A percentile compares a stretch with the other conserved stretches of the same genome.
Evolutionary conservation across 2,113 vertebrate species (phyloP).

Genomic region (Aspiorhynchus laticeps): DNA sequence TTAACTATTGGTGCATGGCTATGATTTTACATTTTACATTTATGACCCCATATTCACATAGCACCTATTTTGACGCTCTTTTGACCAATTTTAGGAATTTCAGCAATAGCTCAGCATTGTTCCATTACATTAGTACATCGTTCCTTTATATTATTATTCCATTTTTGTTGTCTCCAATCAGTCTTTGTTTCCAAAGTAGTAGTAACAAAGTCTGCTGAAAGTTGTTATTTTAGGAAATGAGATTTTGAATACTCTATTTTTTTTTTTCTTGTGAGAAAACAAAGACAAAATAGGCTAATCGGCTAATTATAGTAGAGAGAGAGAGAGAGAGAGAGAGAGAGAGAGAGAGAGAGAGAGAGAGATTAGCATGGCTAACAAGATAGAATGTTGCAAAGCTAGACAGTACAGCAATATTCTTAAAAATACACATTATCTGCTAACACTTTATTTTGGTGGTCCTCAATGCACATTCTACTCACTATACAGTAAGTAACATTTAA

Average conservation of each 20-base stretch:
- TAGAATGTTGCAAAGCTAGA: not conserved
- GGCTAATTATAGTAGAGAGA: not conserved
- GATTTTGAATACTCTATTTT: not conserved
- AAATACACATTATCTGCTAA: not conserved
- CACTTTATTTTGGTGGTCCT: too few relatives aligned
- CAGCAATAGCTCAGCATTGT: not conserved
- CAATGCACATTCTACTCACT: too few relatives aligned
- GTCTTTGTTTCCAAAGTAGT: not conserved
- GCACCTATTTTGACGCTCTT: not conserved
- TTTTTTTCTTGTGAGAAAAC: conserved; percentile 15
- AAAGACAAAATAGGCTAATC: conserved; percentile 37
- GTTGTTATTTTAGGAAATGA: conserved; percentile 9
- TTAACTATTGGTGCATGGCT: not conserved
- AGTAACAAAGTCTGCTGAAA: conserved; percentile 10
- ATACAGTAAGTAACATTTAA: too few relatives aligned
- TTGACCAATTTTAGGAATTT: conserved; percentile 10
- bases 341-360: not conserved
- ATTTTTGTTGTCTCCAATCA: not conserved
- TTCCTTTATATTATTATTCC: too few relatives aligned
- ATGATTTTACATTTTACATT: too few relatives aligned
- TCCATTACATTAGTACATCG: not conserved
- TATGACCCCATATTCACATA: not conserved
- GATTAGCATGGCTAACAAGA: too few relatives aligned
- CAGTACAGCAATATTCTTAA: not conserved
- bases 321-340: too few relatives aligned